Evolutionary conservation across 2,888 invertebrate species (phyloP).

Genomic region (Helicoverpa assulta): DNA sequence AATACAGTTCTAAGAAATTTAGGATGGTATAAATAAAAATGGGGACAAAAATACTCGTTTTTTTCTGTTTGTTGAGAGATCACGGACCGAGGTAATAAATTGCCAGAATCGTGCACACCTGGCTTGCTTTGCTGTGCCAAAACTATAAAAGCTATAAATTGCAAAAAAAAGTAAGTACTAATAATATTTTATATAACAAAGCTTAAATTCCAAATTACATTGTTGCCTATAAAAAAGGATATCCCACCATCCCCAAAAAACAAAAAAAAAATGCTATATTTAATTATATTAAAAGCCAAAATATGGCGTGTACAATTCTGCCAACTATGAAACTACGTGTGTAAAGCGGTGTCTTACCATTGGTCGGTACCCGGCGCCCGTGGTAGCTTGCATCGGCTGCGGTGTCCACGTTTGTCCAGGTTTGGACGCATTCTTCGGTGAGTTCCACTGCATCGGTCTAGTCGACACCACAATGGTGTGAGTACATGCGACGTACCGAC

Average conservation of each 20-base stretch:
- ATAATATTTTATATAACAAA: neutral
- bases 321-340: slow-evolving; percentile 36
- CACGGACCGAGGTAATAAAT: slow-evolving; percentile 17
- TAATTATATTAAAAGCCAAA: slow-evolving; percentile 30
- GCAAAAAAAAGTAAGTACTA: slow-evolving; percentile 22
- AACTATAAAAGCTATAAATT: slow-evolving; percentile 23
- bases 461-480: slow-evolving; percentile 69
- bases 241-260: neutral
- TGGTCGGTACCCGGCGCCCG: slow-evolving; percentile 96
- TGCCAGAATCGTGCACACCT: slow-evolving; percentile 56
- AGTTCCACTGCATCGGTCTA: slow-evolving; percentile 97
- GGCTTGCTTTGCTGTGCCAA: slow-evolving; percentile 40
- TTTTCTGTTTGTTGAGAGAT: slow-evolving; percentile 22
- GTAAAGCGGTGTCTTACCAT: slow-evolving; percentile 91
- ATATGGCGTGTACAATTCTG: slow-evolving; percentile 53
- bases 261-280: neutral
- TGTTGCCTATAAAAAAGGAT: neutral
- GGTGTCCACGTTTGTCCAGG: slow-evolving; percentile 95
- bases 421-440: slow-evolving; percentile 96
- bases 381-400: slow-evolving; percentile 97
- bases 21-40: no score
- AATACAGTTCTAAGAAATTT: neutral
- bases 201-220: no score
- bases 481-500: slow-evolving; percentile 62
- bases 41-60: no score